Base-by-base conservation (phyloP, 2,888 invertebrate genomes). In the Eustalomyia histrio region DNA sequence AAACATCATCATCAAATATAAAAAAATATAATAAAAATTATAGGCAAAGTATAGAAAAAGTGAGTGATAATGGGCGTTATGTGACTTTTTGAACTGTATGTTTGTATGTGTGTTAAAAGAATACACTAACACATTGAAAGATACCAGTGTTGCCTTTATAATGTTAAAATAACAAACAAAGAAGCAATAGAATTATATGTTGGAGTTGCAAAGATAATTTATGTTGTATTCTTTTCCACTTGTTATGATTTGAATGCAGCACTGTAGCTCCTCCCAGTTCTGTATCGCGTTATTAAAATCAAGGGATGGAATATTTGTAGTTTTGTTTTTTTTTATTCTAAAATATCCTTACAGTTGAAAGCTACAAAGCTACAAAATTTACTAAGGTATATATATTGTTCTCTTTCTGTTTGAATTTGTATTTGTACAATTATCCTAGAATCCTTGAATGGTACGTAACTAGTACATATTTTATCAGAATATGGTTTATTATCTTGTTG, bases 51-150 rank as follows among this genome's bases (percentile, higher is more conserved):
- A 52, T 52, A n/a, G 14, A 73, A 80, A 65, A 81, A 83, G 75
- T 81, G 83, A 79, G 78, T 80, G 78, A 80, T 79, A 84, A 84
- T 84, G 84, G 83, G 84, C 84, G 84, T 73, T 78, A 83, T 83
- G 83, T 84, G 84, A 83, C 83, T 82, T 72, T 29, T 43, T 39
- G 67, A 47, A 55, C 24, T 58, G 14, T 52, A 16, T 57, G 7
- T 24, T 10, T 35, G 50, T 58, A 52, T 24, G 17, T 61, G 47
- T 53, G 24, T 24, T 61, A 75, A 60, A 43, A 39, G 14, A 7
- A 39, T 12, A 39, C 12, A n/a, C n/a, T n/a, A n/a, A 1, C 12
- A 39, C n/a, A n/a, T n/a, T 14, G 6, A n/a, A 12, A 47, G 2
- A n/a, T 3, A 24, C 24, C 24, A 24, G 29, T 21, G 24, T 21